Conservation (phyloP, 2,113 vertebrate genomes). For the Cebus imitator region DNA sequence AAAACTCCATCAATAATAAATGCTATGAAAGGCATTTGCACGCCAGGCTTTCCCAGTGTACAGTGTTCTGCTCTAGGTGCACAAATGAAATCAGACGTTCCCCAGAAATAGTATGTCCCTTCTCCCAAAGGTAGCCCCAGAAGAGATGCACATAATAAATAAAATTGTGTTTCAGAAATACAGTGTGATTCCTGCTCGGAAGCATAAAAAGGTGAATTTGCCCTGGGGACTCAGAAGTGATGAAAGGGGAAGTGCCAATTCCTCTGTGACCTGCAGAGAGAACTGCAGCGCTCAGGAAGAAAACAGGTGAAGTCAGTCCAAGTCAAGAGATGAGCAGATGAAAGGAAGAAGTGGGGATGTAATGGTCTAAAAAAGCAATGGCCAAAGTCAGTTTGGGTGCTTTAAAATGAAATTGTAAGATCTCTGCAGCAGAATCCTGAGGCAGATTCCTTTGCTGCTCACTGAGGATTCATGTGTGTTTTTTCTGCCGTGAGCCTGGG, state of each 20-base stretch:
- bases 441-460: background rate
- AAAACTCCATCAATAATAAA: background rate
- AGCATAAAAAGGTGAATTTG: background rate
- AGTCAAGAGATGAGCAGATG: background rate
- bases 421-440: background rate
- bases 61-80: fast-evolving
- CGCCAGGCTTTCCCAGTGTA: fast-evolving
- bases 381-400: too few species aligned
- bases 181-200: background rate
- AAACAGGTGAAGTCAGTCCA: background rate
- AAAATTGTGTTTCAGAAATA: background rate
- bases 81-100: fast-evolving
- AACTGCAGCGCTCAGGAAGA: background rate
- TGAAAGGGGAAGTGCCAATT: background rate
- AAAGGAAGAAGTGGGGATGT: fast-evolving
- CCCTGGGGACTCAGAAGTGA: background rate
- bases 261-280: background rate
- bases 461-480: fast-evolving
- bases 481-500: too few species aligned
- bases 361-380: background rate
- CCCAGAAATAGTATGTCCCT: fast-evolving
- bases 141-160: background rate
- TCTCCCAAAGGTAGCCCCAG: background rate
- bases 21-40: background rate
- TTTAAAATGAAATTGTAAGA: background rate